phyloP scores from a whole-genome alignment of 1,140 invertebrate species.

The Drosophila bocki region DNA sequence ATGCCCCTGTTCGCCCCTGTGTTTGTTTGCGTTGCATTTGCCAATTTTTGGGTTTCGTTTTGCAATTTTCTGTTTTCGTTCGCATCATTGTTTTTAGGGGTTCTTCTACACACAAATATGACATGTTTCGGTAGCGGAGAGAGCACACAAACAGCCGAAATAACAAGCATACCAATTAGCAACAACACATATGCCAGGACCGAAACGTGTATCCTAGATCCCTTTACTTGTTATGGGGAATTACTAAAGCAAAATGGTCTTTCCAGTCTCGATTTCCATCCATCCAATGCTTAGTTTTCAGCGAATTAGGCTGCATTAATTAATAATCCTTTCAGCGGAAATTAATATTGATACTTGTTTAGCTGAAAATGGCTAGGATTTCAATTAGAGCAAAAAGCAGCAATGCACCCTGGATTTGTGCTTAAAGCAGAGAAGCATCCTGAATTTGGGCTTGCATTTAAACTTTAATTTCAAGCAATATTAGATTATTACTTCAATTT shows the following conservation, averaged over 20 bases:
- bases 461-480: neutral
- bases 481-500: too few relatives aligned
- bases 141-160: constrained; percentile 23
- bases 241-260: neutral
- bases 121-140: constrained; percentile 32
- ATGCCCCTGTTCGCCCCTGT: neutral
- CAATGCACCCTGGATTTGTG: neutral
- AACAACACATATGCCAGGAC: constrained; percentile 17
- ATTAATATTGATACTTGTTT: neutral
- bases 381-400: neutral
- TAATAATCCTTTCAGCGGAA: neutral
- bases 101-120: constrained; percentile 28
- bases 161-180: constrained; percentile 56
- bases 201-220: neutral
- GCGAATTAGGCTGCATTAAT: neutral
- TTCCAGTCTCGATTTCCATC: neutral
- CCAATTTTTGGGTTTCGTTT: constrained; percentile 43
- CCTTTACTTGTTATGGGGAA: neutral
- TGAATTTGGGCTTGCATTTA: neutral
- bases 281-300: too few relatives aligned
- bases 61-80: constrained; percentile 38
- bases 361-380: neutral
- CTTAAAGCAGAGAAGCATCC: neutral
- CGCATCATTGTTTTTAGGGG: constrained; percentile 25
- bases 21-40: constrained; percentile 44